Evolutionary conservation across 2,113 vertebrate genomes (phyloP), one percentile per base, ranked within the genome.

Genomic region (Podiceps cristatus): DNA sequence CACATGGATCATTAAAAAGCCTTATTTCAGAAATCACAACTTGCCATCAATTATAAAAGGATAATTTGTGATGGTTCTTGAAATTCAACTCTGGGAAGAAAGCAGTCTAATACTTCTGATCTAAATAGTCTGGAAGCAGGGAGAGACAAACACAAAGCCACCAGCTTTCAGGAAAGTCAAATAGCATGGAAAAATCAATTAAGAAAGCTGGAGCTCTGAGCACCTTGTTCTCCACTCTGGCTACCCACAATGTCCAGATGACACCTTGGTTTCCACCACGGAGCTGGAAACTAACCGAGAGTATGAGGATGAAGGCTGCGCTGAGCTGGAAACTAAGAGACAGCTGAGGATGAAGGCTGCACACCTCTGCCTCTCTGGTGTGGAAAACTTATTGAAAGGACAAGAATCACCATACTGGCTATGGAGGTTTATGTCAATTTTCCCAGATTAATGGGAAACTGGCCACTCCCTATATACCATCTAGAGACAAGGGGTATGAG

Each of bases 271-370:
- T 90, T 86, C 56, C 60, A 88, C 20, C 24, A 50, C 8, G 37
- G n/a, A 58, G 19, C 42, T 69, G 40, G 55, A 77, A 84, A 64
- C 27, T 35, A 29, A 42, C 4, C 42, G 35, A 7, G 10, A 40
- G 29, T 0, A 0, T 44, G 33, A 74, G n/a, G 37, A 73, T 17
- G 13, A 42, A 9, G 5, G 18, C 58, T 64, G 50, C 0, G 0
- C 66, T 69, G n/a, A 58, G 19, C 42, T 69, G 40, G 55, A 77
- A 84, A 64, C 27, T 35, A 29, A 42, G 3, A 47, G 35, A 7
- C 12, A 40, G 25, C 0, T 44, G 29, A 74, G n/a, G 37, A 73
- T 17, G 13, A 42, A 9, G 5, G 18, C 58, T 64, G 50, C 0
- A 0, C 66, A 37, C 66, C 4, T 52, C 49, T n/a, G 42, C 45